A percentile compares a stretch with the other conserved stretches of the same genome.
These are phyloP conservation scores for Embiotoca jacksoni DNA, from an alignment of 2,113 vertebrate genomes.

Conservation along the genomic window DNA sequence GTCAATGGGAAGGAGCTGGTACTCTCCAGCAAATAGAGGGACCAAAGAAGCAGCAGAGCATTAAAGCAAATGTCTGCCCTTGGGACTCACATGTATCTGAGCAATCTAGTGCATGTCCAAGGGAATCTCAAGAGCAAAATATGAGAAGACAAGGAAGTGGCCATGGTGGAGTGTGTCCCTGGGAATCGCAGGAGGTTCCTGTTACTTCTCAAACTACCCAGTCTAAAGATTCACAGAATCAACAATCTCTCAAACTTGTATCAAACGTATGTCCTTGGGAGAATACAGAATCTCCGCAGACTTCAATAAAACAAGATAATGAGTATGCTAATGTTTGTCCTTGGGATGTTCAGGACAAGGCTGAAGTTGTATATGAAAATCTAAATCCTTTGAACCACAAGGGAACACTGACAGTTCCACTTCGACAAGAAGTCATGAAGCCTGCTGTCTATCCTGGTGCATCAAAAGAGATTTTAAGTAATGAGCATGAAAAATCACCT, in stretches of 20 bases:
- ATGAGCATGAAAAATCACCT: constrained; percentile 33
- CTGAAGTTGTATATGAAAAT: constrained; percentile 74
- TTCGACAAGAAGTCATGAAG: constrained; percentile 49
- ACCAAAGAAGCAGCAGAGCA: constrained; percentile 56
- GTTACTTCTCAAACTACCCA: constrained; percentile 4
- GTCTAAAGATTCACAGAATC: constrained; percentile 45
- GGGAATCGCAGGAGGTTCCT: constrained; percentile 59
- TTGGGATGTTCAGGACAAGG: constrained; percentile 72
- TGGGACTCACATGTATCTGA: constrained; percentile 52
- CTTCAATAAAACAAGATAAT: constrained; percentile 53
- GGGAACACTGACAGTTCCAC: constrained; percentile 51
- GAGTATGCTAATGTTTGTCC: constrained; percentile 68
- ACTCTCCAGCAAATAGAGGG: constrained; percentile 49
- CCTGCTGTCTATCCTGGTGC: constrained; percentile 42
- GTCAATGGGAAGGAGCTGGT: constrained; percentile 76
- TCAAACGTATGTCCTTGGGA: constrained; percentile 72
- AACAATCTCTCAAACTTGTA: constrained; percentile 41
- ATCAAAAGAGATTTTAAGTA: constrained; percentile 38
- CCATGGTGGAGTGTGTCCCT: constrained; percentile 43
- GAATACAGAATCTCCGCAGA: constrained; percentile 34
- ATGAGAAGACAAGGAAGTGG: constrained; percentile 48
- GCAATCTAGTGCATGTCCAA: constrained; percentile 59
- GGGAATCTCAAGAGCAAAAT: constrained; percentile 70
- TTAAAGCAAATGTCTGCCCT: constrained; percentile 73
- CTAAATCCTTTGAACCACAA: constrained; percentile 56